Base-by-base conservation (phyloP, 2,113 vertebrate genomes). In the Drymodes brunneopygia region DNA sequence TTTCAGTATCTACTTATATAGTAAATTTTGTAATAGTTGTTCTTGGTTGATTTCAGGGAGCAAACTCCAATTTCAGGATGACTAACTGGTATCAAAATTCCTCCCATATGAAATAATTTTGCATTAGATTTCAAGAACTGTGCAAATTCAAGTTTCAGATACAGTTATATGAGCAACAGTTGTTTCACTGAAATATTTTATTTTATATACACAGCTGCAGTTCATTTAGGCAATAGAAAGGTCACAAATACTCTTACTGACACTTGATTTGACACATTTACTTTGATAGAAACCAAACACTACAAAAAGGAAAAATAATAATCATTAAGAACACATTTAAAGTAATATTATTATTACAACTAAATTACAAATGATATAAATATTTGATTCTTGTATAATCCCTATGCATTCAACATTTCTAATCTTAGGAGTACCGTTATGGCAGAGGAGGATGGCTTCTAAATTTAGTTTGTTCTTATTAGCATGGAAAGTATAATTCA, bases 181-280 rank as follows among this genome's bases (percentile, higher is more conserved):
- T 33, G 7, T 78, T 93, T 80, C 62, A 83, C 60, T 71, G 35
- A 45, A 81, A 51, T 75, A 29, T 69, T 97, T 96, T 88, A 97
- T 92, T 95, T 81, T 69, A 89, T 88, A 92, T 38, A 95, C 56
- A 94, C 72, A 92, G 89, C 92, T 85, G 90, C 69, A 86, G 62
- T 86, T 96, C 79, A 90, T 85, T 94, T 67, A 92, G 89, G 92
- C 94, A 94, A 86, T 12, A 92, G 53, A 91, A 90, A 94, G 85
- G 66, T 94, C 90, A 96, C 85, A 88, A 73, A 86, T 70, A 86
- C 33, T 10, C 92, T 62, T 71, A 73, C 78, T 66, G 92, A 90
- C 81, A 86, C 58, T 74, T 23, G 60, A 91, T 87, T 79, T 94
- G 94, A 97, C 65, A 94, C 8, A 0, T 90, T 66, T 66, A 86